Evolutionary conservation across 2,797 vertebrate species (phyloP).

Genomic region (Sebastes trivittatus): DNA sequence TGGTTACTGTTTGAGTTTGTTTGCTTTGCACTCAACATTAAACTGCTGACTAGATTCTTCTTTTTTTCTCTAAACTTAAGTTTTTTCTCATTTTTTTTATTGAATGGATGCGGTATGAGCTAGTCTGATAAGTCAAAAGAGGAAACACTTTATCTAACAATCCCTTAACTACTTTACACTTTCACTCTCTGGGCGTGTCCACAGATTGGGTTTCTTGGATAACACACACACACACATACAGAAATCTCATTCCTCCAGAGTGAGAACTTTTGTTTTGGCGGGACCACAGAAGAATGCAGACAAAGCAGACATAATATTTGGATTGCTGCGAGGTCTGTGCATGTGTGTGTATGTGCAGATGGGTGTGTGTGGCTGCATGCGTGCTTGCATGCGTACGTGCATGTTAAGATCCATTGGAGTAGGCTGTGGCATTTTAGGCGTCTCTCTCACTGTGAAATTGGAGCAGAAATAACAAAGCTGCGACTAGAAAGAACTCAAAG

Average conservation of each 20-base stretch:
- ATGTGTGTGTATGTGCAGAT: constrained; percentile 11
- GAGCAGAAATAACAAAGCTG: constrained; percentile 73
- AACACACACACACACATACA: constrained; percentile 13
- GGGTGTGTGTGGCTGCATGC: constrained; percentile 17
- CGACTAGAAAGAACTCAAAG: constrained; percentile 49
- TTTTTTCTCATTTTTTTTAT: not conserved
- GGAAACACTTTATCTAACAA: constrained; percentile 47
- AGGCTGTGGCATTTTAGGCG: constrained; percentile 68
- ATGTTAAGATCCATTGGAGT: constrained; percentile 56
- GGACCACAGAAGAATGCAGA: constrained; percentile 81
- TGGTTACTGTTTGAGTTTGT: not conserved
- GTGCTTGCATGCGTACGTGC: not conserved
- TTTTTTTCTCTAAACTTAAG: not conserved
- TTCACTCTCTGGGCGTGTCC: constrained; percentile 51
- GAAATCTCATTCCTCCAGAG: constrained; percentile 71
- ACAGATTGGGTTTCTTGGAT: constrained; percentile 45
- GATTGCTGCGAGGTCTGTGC: constrained; percentile 79
- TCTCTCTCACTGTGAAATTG: constrained; percentile 66
- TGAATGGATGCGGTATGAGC: constrained; percentile 11
- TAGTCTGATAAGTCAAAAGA: constrained; percentile 23
- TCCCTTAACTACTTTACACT: constrained; percentile 44
- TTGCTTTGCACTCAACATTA: not conserved
- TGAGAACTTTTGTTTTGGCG: constrained; percentile 87
- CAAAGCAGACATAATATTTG: constrained; percentile 90
- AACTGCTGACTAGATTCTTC: not conserved